Base-by-base conservation (phyloP, 2,888 invertebrate species). In the Lochmaea capreae region DNA sequence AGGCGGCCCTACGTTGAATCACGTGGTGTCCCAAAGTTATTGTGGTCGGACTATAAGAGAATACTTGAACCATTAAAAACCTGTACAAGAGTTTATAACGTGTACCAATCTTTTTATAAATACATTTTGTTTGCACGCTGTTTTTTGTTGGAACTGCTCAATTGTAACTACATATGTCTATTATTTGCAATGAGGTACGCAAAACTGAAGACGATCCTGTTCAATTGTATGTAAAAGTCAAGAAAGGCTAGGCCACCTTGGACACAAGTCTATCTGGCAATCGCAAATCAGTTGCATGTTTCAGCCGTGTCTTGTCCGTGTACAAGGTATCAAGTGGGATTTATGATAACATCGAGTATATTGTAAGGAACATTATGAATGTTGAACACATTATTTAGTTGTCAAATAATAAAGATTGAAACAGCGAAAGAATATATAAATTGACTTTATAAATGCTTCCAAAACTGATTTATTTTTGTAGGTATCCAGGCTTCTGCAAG, bases 261-360 rank as follows among this genome's bases (percentile, higher is more conserved):
- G 78, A 79, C 79, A 62, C 63, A 76, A 73, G 77, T 76, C 76
- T 78, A 79, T 81, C 80, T 75, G 65, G 54, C 67, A 68, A 80
- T 80, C 83, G 81, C 81, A 82, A 82, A 81, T 81, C 82, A 80
- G 82, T 81, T 80, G 82, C 83, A 83, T 83, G 80, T 79, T 77
- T 52, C 73, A 70, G 59, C 62, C 77, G 67, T 78, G 80, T 80
- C 77, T 76, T 71, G 74, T 74, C 72, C 77, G 74, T 74, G 75
- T 79, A 79, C 58, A 33, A 71, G 58, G 12, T 16, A 65, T 69
- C 39, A 52, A n/a, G 49, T 18, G 4, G 58, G 16, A 65, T 65
- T 65, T 63, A 18, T 63, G 33, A 58, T 58, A 58, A 58, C 22
- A 58, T 58, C 67, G 14, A 5, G 11, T 65, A n/a, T 65, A 65